Evolutionary conservation across 2,797 vertebrate species (phyloP).

Genomic region (Catharus ustulatus): DNA sequence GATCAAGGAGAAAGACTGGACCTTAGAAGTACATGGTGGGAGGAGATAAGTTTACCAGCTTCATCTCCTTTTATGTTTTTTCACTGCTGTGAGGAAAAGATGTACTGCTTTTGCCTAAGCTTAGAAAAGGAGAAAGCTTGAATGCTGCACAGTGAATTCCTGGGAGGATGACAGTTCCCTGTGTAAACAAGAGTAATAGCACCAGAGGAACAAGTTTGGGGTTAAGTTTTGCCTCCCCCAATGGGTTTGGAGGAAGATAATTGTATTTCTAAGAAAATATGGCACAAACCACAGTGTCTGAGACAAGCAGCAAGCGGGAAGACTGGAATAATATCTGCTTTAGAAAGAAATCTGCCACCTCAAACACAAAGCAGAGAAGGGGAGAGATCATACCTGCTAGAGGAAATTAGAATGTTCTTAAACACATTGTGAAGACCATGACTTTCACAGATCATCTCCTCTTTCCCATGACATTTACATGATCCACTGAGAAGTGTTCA

Average conservation of each 20-base stretch:
- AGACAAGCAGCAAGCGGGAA: neutral
- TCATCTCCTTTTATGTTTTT: neutral
- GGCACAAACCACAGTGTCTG: neutral
- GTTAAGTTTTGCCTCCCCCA: neutral
- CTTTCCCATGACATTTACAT: neutral
- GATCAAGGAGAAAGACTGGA: neutral
- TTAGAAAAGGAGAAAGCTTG: neutral
- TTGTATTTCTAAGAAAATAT: neutral
- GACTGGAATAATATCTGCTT: neutral
- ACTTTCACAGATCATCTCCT: neutral
- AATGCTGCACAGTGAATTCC: fast-evolving
- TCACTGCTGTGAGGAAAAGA: neutral
- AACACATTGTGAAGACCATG: neutral
- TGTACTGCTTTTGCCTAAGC: neutral
- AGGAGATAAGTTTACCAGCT: neutral
- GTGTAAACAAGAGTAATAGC: neutral
- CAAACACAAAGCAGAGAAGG: neutral
- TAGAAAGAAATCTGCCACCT: neutral
- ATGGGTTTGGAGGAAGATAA: neutral
- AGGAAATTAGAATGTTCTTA: neutral
- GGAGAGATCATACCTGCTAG: neutral
- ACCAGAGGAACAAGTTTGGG: neutral
- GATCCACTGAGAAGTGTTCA: neutral
- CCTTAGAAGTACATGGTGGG: neutral
- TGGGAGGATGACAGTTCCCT: neutral